A percentile compares a stretch with the other conserved stretches of the same genome.
Evolutionary conservation across 2,888 invertebrate genomes (phyloP).

Genomic region (Drosophila diplacantha): DNA sequence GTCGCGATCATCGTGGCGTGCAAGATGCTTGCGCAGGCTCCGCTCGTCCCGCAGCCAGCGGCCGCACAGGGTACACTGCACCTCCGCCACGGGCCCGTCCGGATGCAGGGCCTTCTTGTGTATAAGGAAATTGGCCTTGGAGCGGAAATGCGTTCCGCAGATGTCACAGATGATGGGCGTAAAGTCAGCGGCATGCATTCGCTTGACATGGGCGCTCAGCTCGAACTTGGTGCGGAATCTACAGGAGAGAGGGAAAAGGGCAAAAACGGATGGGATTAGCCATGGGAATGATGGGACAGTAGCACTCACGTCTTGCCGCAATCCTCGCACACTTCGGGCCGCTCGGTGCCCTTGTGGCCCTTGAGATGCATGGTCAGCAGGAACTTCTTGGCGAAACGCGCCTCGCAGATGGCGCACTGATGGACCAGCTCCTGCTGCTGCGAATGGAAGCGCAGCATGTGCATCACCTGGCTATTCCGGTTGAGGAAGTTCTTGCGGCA

Average conservation of each 20-base stretch:
- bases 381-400: constrained; percentile 65
- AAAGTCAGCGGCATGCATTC: constrained; percentile 60
- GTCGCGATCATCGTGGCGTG: constrained; percentile 60
- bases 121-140: constrained; percentile 63
- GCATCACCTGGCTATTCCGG: constrained; percentile 68
- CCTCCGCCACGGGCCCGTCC: constrained; percentile 62
- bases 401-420: constrained; percentile 56
- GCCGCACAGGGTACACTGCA: constrained; percentile 59
- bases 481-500: constrained; percentile 64
- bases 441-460: constrained; percentile 66
- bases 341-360: constrained; percentile 61
- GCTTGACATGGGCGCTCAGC: constrained; percentile 60
- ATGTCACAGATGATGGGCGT: constrained; percentile 69
- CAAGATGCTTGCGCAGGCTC: constrained; percentile 62
- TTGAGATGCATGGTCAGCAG: constrained; percentile 68
- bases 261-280: background rate
- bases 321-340: constrained; percentile 54
- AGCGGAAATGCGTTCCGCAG: constrained; percentile 61
- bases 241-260: background rate
- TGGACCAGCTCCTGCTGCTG: constrained; percentile 64
- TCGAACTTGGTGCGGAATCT: constrained; percentile 66
- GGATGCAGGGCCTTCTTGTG: constrained; percentile 66
- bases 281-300: background rate
- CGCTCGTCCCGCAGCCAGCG: constrained; percentile 65
- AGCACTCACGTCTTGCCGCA: constrained; percentile 57